These are phyloP conservation scores for Margarornis squamiger DNA, from an alignment of 2,797 vertebrate species.

Conservation along the genomic window DNA sequence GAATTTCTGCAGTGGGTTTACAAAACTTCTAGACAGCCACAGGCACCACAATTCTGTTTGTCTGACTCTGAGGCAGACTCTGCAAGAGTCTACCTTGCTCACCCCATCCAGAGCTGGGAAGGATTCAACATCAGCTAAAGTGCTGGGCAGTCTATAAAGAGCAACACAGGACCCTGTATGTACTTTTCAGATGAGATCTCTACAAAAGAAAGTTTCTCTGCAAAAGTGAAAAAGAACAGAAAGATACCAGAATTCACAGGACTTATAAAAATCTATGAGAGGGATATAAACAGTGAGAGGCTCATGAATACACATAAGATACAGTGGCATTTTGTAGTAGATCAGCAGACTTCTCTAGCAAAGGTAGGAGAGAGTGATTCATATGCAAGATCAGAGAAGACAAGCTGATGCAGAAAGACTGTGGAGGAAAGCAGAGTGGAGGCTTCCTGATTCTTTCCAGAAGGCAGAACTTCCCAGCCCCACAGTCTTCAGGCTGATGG, in stretches of 20 bases:
- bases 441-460: neutral
- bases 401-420: neutral
- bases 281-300: neutral
- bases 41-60: neutral
- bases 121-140: fast-evolving
- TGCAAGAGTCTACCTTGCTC: neutral
- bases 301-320: neutral
- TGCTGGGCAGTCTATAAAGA: neutral
- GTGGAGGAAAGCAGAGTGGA: neutral
- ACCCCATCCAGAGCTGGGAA: neutral
- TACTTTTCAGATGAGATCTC: neutral
- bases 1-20: neutral
- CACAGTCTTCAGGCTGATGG: neutral
- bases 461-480: neutral
- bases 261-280: neutral
- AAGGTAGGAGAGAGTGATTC: neutral
- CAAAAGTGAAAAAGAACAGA: neutral
- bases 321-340: neutral
- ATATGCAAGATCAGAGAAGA: neutral
- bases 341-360: neutral
- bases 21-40: neutral
- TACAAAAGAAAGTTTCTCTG: neutral
- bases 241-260: neutral
- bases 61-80: neutral
- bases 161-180: neutral